Percentiles rank a stretch among this genome's conserved stretches.
Conservation (phyloP, 2,888 invertebrate species). For the Trypoxylon attenuatum region DNA sequence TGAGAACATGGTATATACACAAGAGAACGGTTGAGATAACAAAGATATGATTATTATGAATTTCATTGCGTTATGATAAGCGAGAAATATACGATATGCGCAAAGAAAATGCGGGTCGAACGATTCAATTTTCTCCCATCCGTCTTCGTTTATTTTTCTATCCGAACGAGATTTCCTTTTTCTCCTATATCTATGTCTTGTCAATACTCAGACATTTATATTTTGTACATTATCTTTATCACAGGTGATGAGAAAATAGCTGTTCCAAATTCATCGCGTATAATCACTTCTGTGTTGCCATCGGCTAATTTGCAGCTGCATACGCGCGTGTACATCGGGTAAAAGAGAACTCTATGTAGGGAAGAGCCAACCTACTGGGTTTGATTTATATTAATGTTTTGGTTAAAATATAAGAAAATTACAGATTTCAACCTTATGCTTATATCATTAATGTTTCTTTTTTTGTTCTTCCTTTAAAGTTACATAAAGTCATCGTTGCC, state of each 20-base stretch:
- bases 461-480: too few relatives aligned
- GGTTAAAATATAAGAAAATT: too few relatives aligned
- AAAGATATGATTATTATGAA: conserved; percentile 67
- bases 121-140: conserved; percentile 28
- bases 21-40: conserved; percentile 61
- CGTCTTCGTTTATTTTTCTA: neutral
- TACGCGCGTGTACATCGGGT: too few relatives aligned
- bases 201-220: neutral
- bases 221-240: neutral
- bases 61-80: conserved; percentile 67
- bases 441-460: neutral
- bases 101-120: conserved; percentile 57
- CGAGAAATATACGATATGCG: conserved; percentile 72
- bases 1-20: conserved; percentile 53
- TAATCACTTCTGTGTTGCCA: too few relatives aligned
- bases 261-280: conserved; percentile 9
- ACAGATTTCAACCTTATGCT: neutral
- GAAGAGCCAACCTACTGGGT: too few relatives aligned
- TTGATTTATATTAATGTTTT: too few relatives aligned
- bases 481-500: too few relatives aligned
- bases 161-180: neutral
- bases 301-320: too few relatives aligned
- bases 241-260: neutral
- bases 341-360: too few relatives aligned
- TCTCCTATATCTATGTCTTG: neutral